A percentile compares a stretch with the other conserved stretches of the same genome.
These are phyloP conservation scores for Petromus typicus DNA, from an alignment of 2,113 vertebrate genomes.

Conservation along the genomic window DNA sequence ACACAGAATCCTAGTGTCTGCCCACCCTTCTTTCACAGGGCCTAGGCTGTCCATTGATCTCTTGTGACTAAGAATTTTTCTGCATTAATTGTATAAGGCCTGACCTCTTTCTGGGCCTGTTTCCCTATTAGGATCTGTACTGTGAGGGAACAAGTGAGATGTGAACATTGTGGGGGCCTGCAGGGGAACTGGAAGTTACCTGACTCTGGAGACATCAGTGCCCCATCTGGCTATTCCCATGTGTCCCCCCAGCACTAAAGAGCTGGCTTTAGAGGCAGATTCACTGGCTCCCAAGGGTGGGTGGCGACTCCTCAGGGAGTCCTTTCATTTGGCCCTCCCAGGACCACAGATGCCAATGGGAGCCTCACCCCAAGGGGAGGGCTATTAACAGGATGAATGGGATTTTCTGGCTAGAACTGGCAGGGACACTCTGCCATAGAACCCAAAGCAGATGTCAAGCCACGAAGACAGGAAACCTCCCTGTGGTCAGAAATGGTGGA, in stretches of 20 bases:
- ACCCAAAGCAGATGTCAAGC: not conserved
- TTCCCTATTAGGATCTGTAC: not conserved
- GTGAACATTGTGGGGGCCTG: not conserved
- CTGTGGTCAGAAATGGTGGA: not conserved
- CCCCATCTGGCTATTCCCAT: not conserved
- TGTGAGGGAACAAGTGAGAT: not conserved
- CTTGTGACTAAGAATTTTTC: not conserved
- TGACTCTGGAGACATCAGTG: not conserved
- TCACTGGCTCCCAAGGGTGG: not conserved
- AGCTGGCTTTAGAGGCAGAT: not conserved
- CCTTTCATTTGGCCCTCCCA: slow-evolving; percentile 9
- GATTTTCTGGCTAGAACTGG: not conserved
- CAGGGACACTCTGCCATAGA: not conserved
- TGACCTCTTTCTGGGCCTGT: not conserved
- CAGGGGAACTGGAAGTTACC: not conserved
- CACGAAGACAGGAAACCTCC: not conserved
- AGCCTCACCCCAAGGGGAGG: slow-evolving; percentile 1
- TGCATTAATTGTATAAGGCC: not conserved
- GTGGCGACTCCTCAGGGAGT: not conserved
- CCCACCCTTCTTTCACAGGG: fast-evolving
- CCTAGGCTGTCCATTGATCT: not conserved
- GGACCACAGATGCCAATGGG: slow-evolving; percentile 27
- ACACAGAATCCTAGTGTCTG: not conserved
- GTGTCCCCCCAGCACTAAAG: slow-evolving; percentile 8
- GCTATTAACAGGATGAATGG: not conserved